Conservation (phyloP, 2,888 invertebrate species). For the Busseola fusca region DNA sequence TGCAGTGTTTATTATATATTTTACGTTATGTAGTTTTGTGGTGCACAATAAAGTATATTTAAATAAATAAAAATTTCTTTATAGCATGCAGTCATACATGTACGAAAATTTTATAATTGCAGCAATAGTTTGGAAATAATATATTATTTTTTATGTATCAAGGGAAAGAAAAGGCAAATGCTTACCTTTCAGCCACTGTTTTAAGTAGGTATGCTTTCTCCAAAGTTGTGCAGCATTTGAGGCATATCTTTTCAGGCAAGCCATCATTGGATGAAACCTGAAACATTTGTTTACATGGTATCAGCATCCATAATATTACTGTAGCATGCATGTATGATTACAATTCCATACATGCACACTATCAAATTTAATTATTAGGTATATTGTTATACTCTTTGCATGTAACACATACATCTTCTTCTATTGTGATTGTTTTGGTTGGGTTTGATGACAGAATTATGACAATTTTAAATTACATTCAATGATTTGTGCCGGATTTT, state of each 20-base stretch:
- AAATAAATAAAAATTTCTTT: too few species aligned
- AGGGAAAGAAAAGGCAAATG: background rate
- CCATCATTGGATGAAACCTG: conserved; percentile 85
- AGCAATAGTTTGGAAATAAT: background rate
- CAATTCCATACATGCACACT: background rate
- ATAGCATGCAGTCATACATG: background rate
- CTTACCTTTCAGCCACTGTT: conserved; percentile 85
- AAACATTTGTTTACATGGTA: conserved; percentile 31
- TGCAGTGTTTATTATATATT: too few species aligned
- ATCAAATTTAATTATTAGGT: too few species aligned
- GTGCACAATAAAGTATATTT: too few species aligned
- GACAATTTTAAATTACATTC: conserved; percentile 12
- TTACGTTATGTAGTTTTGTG: too few species aligned
- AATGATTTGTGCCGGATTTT: conserved; percentile 4
- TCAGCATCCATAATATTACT: background rate
- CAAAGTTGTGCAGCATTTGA: conserved; percentile 82
- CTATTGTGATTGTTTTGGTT: conserved; percentile 3
- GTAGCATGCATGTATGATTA: background rate
- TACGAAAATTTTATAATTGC: background rate
- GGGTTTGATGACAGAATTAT: conserved; percentile 22
- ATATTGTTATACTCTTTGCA: too few species aligned
- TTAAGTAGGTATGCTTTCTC: conserved; percentile 86
- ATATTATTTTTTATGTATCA: background rate
- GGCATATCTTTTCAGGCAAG: conserved; percentile 85
- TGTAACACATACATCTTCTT: background rate